Conservation (phyloP, 2,888 invertebrate genomes). For the Priocnemis perturbator region DNA sequence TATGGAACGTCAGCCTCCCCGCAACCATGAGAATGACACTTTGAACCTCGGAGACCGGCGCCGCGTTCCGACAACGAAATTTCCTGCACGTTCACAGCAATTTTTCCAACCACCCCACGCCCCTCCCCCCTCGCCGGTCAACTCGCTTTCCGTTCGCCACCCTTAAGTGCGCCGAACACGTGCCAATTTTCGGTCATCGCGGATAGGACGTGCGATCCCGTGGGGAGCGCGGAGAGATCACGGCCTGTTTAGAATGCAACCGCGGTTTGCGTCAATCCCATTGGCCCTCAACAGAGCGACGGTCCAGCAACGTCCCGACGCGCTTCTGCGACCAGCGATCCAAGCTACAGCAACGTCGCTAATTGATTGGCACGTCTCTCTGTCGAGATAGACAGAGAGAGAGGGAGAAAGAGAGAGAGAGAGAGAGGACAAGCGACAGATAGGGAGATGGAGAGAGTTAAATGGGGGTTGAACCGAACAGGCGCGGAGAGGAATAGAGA, state of each 20-base stretch:
- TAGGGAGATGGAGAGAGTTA: constrained; percentile 6
- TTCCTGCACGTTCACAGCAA: constrained; percentile 4
- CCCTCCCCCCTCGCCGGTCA: neutral
- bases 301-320: constrained; percentile 1
- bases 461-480: constrained; percentile 10
- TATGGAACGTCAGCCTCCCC: too few relatives aligned
- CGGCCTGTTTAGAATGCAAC: constrained; percentile 66
- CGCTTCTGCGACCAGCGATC: constrained; percentile 7
- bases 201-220: constrained; percentile 1
- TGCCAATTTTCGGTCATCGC: neutral
- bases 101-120: neutral
- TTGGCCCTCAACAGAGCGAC: constrained; percentile 41
- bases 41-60: too few relatives aligned
- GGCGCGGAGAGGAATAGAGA: too few relatives aligned
- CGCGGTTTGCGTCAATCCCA: constrained; percentile 60
- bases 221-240: constrained; percentile 46
- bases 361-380: constrained; percentile 67
- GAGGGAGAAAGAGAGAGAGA: constrained; percentile 14
- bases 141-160: neutral
- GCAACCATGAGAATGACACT: too few relatives aligned
- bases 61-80: neutral
- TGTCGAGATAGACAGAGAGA: constrained; percentile 12
- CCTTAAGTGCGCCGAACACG: constrained; percentile 8
- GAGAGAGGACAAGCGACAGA: constrained; percentile 3
- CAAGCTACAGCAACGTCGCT: constrained; percentile 44